Evolutionary conservation across 2,113 vertebrate genomes (phyloP).

Genomic region (Rhadina sibilatrix): DNA sequence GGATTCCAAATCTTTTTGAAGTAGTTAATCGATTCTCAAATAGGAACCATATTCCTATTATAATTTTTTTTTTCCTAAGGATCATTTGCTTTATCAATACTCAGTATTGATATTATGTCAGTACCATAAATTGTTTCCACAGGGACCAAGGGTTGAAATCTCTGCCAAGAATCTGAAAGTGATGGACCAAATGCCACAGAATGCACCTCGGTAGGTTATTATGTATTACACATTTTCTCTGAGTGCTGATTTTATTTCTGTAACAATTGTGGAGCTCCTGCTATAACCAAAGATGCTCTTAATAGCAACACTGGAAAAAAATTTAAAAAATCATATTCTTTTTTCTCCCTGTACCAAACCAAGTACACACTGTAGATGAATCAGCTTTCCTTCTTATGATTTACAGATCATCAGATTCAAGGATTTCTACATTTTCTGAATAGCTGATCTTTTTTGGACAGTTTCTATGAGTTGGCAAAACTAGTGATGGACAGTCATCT

Average conservation of each 20-base stretch:
- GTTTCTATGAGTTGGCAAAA: neutral
- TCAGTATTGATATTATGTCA: no score
- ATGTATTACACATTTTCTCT: neutral
- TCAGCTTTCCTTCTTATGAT: neutral
- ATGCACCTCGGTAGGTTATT: conserved; percentile 86
- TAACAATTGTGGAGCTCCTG: neutral
- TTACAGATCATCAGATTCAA: neutral
- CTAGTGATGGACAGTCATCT: neutral
- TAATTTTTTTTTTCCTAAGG: neutral
- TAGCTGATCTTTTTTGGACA: neutral
- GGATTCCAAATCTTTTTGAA: neutral
- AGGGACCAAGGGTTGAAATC: conserved; percentile 97
- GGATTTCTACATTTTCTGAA: neutral
- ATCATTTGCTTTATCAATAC: neutral
- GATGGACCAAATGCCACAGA: conserved; percentile 94
- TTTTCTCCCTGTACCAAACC: neutral
- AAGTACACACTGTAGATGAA: neutral
- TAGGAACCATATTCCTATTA: conserved; percentile 1
- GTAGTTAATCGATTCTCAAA: conserved; percentile 38
- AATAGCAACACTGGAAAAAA: neutral
- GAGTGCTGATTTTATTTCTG: neutral
- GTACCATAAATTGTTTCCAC: conserved; percentile 19
- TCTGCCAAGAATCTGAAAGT: conserved; percentile 96
- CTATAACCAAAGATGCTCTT: neutral
- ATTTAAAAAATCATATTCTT: neutral